Base-by-base conservation (phyloP, 2,888 invertebrate genomes). In the Sisyra terminalis region DNA sequence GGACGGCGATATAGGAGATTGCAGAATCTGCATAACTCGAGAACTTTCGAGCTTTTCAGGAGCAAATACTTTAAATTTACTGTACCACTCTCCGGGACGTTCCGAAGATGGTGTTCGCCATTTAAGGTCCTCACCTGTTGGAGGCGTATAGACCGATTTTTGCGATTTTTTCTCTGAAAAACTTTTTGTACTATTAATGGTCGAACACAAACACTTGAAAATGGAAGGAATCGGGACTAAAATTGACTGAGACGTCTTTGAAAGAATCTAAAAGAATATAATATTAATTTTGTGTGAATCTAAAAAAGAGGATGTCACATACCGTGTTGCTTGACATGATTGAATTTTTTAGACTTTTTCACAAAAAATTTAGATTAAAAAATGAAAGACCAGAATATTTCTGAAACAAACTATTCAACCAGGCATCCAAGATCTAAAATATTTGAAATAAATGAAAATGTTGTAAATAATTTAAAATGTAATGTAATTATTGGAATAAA, bases 31-130 rank as follows among this genome's bases (percentile, higher is more conserved):
- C 24, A 70, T 57, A 4, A 61, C 52, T 38, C 61, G 60, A 0
- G 61, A 56, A 2, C 53, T 59, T 31, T 74, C 73, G 47, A 70
- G 61, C 40, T 67, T 61, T 45, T 69, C 68, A 49, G 73, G 58
- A 2, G 64, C 61, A 50, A 79, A 76, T 7, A 70, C 50, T 36
- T 72, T 69, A 1, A 80, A 56, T 52, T 73, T 70, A 48, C 65
- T 68, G 45, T 62, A 66, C 66, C 71, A 72, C 51, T 72, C 69
- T 1, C 68, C 71, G 1, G 72, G 66, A 15, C 69, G 63, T 44
- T 77, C 62, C 41, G 69, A 67, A 63, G 72, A 70, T 0, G 73
- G 70, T 38, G 65, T 70, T n/a, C 77, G 64, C 78, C 78, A 78
- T 39, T 71, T 62, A 29, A 74, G 58, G 45, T 69, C 70, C 35